Percentiles rank a stretch among this genome's conserved stretches.
Conservation (phyloP, 2,888 invertebrate genomes). For the Brachypalpus laphriformis region DNA sequence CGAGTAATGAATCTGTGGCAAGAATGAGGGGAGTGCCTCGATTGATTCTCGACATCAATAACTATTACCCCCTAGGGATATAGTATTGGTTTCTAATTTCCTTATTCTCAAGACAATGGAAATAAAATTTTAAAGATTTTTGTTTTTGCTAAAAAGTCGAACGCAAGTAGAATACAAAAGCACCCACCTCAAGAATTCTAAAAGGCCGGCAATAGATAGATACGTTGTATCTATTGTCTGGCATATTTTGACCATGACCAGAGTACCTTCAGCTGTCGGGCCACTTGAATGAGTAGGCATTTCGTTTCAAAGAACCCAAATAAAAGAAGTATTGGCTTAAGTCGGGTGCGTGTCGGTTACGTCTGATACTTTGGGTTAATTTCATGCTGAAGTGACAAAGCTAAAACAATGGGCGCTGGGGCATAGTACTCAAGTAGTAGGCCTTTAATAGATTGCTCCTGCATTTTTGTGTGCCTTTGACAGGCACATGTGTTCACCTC, state of each 20-base stretch:
- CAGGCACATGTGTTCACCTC: constrained; percentile 49
- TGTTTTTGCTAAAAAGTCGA: background rate
- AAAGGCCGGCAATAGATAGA: constrained; percentile 6
- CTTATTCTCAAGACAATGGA: constrained; percentile 38
- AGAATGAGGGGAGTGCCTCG: constrained; percentile 58
- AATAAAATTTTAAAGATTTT: background rate
- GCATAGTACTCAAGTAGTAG: constrained; percentile 20
- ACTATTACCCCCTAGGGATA: constrained; percentile 5
- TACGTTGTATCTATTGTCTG: constrained; percentile 28
- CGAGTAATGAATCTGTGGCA: constrained; percentile 35
- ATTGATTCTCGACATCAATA: constrained; percentile 13
- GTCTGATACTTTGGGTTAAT: constrained; percentile 8
- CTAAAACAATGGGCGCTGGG: constrained; percentile 49
- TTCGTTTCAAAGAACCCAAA: constrained; percentile 46
- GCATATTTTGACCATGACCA: constrained; percentile 49
- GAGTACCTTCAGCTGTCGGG: constrained; percentile 66
- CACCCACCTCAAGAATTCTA: constrained; percentile 30
- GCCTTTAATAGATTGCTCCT: constrained; percentile 58
- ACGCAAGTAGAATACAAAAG: constrained; percentile 30
- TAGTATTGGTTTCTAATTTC: constrained; percentile 24
- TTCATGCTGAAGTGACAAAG: constrained; percentile 35
- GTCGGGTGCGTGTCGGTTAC: constrained; percentile 9
- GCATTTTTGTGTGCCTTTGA: constrained; percentile 60
- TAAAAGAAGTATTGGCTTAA: constrained; percentile 34
- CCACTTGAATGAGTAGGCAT: constrained; percentile 44